Evolutionary conservation across 2,113 vertebrate species (phyloP), one percentile per base, ranked within the genome.

Genomic region (Trichomycterus rosablanca): DNA sequence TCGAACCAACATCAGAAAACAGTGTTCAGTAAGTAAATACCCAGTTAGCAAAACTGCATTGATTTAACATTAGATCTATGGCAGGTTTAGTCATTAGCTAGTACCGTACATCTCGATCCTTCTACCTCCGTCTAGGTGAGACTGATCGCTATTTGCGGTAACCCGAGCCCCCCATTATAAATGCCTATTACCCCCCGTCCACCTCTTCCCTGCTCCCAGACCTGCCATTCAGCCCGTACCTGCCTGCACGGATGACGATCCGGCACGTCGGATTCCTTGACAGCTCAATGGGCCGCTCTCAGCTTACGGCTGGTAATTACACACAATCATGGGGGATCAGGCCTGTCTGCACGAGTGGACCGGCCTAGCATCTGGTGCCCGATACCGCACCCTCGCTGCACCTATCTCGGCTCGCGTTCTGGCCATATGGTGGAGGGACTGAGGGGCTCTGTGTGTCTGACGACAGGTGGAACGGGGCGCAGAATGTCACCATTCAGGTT

Each of bases 271-370:
- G 66, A 68, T 77, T 73, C 70, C 78, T 80, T 84, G 81, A 89
- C 84, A 78, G 84, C 77, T 87, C 57, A 74, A 86, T 74, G 39
- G 83, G 75, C 77, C 57, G 75, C 80, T 87, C 88, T 90, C 86
- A 72, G 76, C 63, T 91, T 89, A 75, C 89, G 84, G 81, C 73
- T 67, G 67, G 66, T 82, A 87, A 90, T 89, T 87, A 89, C 66
- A 70, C 71, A 80, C 82, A 85, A 84, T 84, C 84, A 84, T 81
- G 72, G 66, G 67, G 81, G 82, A 84, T 84, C 80, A 81, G 83
- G 79, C 74, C 73, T 63, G 80, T 82, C 81, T 80, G 81, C 74
- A 65, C 79, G 80, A 82, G 71, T 74, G 20, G 79, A 66, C 75
- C 78, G 78, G 74, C 54, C 52, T 69, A 83, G 84, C 85, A 86